phyloP scores from a whole-genome alignment of 2,888 invertebrate species.

The Melipona bicolor region DNA sequence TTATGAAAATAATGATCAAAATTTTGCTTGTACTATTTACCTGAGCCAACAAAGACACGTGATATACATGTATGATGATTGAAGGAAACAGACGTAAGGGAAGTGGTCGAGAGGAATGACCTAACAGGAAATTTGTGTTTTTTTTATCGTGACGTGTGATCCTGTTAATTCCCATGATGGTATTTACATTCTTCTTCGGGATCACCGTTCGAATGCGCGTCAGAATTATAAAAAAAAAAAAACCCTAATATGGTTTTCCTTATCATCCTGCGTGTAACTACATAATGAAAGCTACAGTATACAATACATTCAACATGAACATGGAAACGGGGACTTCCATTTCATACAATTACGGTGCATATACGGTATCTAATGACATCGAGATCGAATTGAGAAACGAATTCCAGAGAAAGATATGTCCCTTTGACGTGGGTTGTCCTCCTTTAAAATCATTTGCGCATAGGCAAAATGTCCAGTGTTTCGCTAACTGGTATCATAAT shows the following conservation, averaged over 20 bases:
- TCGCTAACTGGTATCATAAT: constrained; percentile 8
- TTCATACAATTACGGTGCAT: background rate
- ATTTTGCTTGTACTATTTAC: no score
- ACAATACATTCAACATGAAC: background rate
- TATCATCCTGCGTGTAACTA: background rate
- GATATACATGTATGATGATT: background rate
- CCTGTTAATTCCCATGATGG: background rate
- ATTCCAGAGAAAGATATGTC: constrained; percentile 19
- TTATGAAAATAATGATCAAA: no score
- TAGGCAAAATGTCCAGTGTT: constrained; percentile 22
- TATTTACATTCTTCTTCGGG: background rate
- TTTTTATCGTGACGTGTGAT: background rate
- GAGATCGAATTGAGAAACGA: constrained; percentile 28
- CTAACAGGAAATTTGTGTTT: constrained; percentile 9
- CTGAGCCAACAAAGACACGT: no score
- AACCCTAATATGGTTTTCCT: constrained; percentile 32
- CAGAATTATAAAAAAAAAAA: background rate
- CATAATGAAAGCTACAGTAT: background rate
- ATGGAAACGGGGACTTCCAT: constrained; percentile 27
- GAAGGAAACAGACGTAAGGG: background rate
- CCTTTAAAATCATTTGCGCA: constrained; percentile 42
- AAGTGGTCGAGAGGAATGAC: background rate
- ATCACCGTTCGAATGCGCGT: background rate
- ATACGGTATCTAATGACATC: background rate
- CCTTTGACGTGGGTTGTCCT: constrained; percentile 24